Conservation (phyloP, 2,888 invertebrate species). For the Mesorhabditis sp. region DNA sequence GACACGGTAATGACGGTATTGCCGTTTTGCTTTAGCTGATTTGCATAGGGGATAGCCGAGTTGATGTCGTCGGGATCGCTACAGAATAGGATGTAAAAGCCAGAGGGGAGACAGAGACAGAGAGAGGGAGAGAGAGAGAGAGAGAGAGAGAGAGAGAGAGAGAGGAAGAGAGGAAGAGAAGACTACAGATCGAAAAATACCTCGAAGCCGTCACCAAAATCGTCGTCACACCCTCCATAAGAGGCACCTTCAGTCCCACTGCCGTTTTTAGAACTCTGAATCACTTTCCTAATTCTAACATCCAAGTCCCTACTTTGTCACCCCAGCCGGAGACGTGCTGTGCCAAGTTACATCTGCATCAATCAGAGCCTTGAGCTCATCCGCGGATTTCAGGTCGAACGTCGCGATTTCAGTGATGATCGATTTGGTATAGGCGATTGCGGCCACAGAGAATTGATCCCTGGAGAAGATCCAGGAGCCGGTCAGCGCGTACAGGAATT, state of each 20-base stretch:
- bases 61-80: constrained; percentile 12
- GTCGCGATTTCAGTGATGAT: background rate
- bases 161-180: too few species aligned
- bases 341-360: background rate
- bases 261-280: background rate
- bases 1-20: constrained; percentile 15
- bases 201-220: background rate
- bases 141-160: too few species aligned
- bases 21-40: constrained; percentile 9
- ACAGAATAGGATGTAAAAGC: background rate
- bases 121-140: too few species aligned
- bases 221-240: background rate
- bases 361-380: background rate
- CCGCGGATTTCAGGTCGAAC: background rate
- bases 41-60: constrained; percentile 7
- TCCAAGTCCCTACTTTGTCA: background rate
- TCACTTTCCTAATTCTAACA: background rate
- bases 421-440: background rate
- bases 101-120: too few species aligned
- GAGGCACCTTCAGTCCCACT: background rate
- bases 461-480: background rate
- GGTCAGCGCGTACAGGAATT: background rate
- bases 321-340: background rate
- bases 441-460: background rate
- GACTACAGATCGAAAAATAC: too few species aligned